Evolutionary conservation across 2,888 invertebrate genomes (phyloP).

Genomic region (Meganola albula): DNA sequence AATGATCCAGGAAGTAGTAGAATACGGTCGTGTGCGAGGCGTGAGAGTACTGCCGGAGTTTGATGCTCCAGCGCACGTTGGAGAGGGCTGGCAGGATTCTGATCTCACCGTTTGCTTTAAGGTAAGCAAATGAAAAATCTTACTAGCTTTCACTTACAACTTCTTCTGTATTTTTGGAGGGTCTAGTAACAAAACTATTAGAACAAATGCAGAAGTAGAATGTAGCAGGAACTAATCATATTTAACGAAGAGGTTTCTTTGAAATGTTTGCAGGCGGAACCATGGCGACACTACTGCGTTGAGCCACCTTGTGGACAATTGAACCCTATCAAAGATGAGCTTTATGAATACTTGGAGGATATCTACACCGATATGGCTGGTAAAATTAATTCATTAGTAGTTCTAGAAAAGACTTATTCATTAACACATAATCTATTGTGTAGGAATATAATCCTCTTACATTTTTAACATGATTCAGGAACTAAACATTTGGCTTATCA

Average conservation of each 20-base stretch:
- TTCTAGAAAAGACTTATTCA: too few relatives aligned
- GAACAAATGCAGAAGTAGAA: too few relatives aligned
- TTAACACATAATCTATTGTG: too few relatives aligned
- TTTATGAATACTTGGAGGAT: slow-evolving; percentile 83
- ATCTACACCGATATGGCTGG: slow-evolving; percentile 87
- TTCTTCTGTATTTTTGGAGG: too few relatives aligned
- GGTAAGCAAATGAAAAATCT: slow-evolving; percentile 32
- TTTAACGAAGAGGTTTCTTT: too few relatives aligned
- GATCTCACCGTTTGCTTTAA: slow-evolving; percentile 82
- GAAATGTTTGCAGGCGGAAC: slow-evolving; percentile 83
- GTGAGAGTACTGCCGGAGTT: slow-evolving; percentile 94
- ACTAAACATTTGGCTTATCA: too few relatives aligned
- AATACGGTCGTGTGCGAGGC: slow-evolving; percentile 85
- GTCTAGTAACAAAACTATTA: too few relatives aligned
- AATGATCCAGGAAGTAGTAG: slow-evolving; percentile 77
- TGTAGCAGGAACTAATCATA: too few relatives aligned
- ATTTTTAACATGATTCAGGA: too few relatives aligned
- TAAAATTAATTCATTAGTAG: slow-evolving; percentile 20
- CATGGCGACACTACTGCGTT: slow-evolving; percentile 84
- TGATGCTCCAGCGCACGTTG: slow-evolving; percentile 94
- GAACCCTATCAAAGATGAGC: slow-evolving; percentile 82
- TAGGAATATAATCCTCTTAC: too few relatives aligned
- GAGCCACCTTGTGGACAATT: slow-evolving; percentile 93
- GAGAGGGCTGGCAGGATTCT: slow-evolving; percentile 89
- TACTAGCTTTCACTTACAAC: too few relatives aligned